Evolutionary conservation across 2,797 vertebrate genomes (phyloP).

Genomic region (Artibeus jamaicensis): DNA sequence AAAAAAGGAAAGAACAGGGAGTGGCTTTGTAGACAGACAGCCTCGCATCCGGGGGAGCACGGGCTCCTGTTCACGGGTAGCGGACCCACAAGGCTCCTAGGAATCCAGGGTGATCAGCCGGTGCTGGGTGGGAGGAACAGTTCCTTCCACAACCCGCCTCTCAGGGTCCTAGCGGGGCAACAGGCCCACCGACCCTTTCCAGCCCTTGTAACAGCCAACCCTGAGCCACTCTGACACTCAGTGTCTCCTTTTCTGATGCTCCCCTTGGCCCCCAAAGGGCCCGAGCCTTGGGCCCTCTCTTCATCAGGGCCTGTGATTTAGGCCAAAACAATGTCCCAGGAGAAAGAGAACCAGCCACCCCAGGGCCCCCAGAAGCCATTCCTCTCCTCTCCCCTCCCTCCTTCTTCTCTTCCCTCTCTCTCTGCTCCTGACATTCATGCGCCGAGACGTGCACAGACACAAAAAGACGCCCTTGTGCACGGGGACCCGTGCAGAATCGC

Average conservation of each 20-base stretch:
- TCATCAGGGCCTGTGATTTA: not conserved
- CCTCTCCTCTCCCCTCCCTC: not conserved
- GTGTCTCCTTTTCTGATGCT: not conserved
- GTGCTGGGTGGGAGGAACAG: not conserved
- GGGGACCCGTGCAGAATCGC: not conserved
- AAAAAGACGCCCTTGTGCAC: not conserved
- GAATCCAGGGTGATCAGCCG: not conserved
- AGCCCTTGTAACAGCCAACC: not conserved
- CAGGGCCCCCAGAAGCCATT: not conserved
- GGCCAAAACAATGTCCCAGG: not conserved
- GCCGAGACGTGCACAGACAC: not conserved
- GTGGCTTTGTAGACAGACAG: not conserved
- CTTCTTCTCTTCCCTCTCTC: not conserved
- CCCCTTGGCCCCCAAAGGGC: not conserved
- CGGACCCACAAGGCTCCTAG: not conserved
- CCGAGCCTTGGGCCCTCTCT: not conserved
- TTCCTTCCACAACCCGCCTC: not conserved
- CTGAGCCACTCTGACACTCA: accelerated
- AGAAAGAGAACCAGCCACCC: not conserved
- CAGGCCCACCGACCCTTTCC: not conserved
- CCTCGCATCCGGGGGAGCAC: not conserved
- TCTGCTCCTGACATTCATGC: not conserved
- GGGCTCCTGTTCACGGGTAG: not conserved
- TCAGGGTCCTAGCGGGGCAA: not conserved
- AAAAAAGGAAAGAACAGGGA: not conserved